phyloP scores from a whole-genome alignment of 2,113 vertebrate genomes.

The Aphyosemion australe region DNA sequence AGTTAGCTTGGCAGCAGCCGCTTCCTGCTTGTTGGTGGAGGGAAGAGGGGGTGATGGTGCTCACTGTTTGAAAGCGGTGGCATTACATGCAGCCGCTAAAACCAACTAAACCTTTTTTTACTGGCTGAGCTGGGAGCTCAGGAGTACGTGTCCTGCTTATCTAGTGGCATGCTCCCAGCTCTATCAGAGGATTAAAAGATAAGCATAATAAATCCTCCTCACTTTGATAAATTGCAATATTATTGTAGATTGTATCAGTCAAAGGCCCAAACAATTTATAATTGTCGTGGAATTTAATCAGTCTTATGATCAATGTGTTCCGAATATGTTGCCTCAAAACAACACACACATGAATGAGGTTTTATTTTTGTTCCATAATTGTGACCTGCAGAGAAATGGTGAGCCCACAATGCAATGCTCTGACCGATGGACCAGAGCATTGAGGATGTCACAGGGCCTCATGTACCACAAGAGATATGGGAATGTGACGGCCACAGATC shows the following conservation, averaged over 20 bases:
- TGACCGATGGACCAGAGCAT: constrained; percentile 58
- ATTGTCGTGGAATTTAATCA: constrained; percentile 17
- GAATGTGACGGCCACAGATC: constrained; percentile 66
- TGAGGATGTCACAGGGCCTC: constrained; percentile 64
- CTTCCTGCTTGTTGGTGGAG: constrained; percentile 56
- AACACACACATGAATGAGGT: background rate
- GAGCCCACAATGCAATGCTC: constrained; percentile 34
- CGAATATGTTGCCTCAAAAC: background rate
- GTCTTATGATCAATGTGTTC: constrained; percentile 31
- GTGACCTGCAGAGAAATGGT: constrained; percentile 50
- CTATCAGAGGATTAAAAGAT: constrained; percentile 69
- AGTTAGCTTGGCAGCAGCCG: constrained; percentile 47
- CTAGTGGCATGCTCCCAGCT: constrained; percentile 40
- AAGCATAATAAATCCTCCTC: constrained; percentile 71
- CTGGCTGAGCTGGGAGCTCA: constrained; percentile 48
- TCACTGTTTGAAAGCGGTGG: constrained; percentile 43
- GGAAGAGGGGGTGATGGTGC: constrained; percentile 44
- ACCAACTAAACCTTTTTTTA: constrained; percentile 39
- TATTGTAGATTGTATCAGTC: constrained; percentile 42
- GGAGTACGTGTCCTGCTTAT: constrained; percentile 42
- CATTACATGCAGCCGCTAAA: constrained; percentile 53
- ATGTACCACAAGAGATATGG: constrained; percentile 72
- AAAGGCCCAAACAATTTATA: background rate
- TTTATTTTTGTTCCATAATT: constrained; percentile 21
- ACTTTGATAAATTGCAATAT: constrained; percentile 58